phyloP scores from a whole-genome alignment of 2,797 vertebrate species.

The Takifugu ocellatus region DNA sequence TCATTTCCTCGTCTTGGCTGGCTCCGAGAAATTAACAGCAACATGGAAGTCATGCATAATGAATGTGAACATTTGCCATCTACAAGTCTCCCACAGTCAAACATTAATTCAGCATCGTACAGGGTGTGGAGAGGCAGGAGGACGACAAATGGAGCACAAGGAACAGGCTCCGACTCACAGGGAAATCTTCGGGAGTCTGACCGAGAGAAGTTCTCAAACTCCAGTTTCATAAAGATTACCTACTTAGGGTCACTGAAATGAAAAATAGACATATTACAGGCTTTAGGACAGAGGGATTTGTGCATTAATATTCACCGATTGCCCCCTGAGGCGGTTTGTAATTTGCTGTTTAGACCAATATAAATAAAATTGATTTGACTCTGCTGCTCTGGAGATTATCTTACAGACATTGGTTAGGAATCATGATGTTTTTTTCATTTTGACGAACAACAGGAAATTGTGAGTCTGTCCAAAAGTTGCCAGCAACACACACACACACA shows the following conservation, averaged over 20 bases:
- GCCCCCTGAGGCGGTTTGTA: background rate
- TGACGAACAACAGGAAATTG: conserved; percentile 12
- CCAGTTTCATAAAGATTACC: conserved; percentile 13
- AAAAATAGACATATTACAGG: conserved; percentile 3
- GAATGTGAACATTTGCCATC: conserved; percentile 76
- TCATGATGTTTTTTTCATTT: conserved; percentile 20
- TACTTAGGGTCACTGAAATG: conserved; percentile 14
- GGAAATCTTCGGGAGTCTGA: conserved; percentile 48
- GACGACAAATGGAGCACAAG: conserved; percentile 52
- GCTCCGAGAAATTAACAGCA: conserved; percentile 77
- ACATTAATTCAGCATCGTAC: conserved; percentile 70
- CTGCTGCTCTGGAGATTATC: conserved; percentile 7
- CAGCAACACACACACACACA: background rate
- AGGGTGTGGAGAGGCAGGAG: conserved; percentile 55
- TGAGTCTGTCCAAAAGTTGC: background rate
- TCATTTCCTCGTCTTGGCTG: conserved; percentile 74
- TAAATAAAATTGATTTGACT: conserved; percentile 2
- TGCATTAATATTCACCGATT: background rate
- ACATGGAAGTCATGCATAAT: conserved; percentile 78
- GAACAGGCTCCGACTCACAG: conserved; percentile 45
- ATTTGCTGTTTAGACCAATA: background rate
- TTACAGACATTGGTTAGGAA: conserved; percentile 6
- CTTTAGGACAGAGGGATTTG: background rate
- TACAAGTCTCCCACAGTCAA: conserved; percentile 72
- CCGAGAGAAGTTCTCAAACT: conserved; percentile 10